These are phyloP conservation scores for Dendrocincla tyrannina DNA, from an alignment of 2,797 vertebrate species.

Conservation along the genomic window DNA sequence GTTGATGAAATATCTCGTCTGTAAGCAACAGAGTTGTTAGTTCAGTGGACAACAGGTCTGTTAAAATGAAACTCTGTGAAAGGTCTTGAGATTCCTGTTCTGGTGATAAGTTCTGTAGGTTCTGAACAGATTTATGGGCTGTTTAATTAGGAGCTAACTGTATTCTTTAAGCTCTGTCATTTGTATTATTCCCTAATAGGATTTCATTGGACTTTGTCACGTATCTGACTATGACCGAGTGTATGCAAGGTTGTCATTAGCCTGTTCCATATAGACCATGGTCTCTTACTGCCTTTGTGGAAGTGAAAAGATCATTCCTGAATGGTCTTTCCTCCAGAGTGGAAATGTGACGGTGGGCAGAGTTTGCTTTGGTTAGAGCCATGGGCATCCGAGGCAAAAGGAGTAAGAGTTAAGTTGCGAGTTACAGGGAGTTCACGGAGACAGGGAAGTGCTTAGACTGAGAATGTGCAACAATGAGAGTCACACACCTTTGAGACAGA, in stretches of 20 bases:
- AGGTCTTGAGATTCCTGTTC: conserved; percentile 24
- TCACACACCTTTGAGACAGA: neutral
- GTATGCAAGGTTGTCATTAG: neutral
- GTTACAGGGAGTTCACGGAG: neutral
- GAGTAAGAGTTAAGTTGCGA: neutral
- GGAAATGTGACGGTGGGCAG: neutral
- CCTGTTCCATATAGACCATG: neutral
- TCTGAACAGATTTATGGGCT: conserved; percentile 33
- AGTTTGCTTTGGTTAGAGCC: neutral
- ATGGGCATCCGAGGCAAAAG: neutral
- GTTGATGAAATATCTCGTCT: conserved; percentile 1
- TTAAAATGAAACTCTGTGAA: conserved; percentile 24
- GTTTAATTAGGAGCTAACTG: conserved; percentile 43
- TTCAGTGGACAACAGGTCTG: conserved; percentile 22
- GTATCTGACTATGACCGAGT: neutral
- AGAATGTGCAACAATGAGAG: neutral
- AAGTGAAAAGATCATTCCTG: neutral
- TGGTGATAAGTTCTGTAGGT: conserved; percentile 15
- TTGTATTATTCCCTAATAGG: conserved; percentile 45
- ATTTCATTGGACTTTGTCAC: conserved; percentile 36
- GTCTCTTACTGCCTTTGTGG: neutral
- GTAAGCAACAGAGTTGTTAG: conserved; percentile 15
- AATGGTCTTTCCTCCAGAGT: neutral
- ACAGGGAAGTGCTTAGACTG: neutral
- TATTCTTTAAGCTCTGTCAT: conserved; percentile 54